These are phyloP conservation scores for Gila robusta DNA, from an alignment of 2,797 vertebrate genomes.

Conservation along the genomic window DNA sequence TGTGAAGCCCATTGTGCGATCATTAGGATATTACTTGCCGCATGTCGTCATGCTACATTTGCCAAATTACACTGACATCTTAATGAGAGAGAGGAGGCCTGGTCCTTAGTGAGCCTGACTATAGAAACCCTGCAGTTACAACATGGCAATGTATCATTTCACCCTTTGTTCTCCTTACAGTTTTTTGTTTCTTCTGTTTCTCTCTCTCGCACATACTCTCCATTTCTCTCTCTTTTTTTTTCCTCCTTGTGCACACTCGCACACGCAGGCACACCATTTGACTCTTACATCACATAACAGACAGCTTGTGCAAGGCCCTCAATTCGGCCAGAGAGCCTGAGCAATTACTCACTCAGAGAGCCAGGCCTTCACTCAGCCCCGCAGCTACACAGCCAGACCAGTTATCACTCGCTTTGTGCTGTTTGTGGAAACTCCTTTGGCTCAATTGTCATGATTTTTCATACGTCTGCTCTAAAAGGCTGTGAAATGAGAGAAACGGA, in stretches of 20 bases:
- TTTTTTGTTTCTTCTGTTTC: background rate
- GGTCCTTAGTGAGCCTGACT: conserved; percentile 6
- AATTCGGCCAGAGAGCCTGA: conserved; percentile 42
- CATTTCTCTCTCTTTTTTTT: conserved; percentile 1
- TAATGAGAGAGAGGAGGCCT: conserved; percentile 50
- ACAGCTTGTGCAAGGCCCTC: conserved; percentile 53
- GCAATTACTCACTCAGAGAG: conserved; percentile 55
- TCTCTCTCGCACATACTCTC: background rate
- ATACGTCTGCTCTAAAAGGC: conserved; percentile 37
- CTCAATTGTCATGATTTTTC: conserved; percentile 45
- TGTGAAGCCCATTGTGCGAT: conserved; percentile 46
- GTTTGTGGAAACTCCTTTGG: conserved; percentile 47
- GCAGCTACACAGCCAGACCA: conserved; percentile 43
- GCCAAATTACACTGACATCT: conserved; percentile 60
- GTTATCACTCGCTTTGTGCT: conserved; percentile 53
- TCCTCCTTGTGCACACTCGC: background rate
- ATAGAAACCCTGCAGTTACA: conserved; percentile 39
- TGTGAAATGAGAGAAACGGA: conserved; percentile 30
- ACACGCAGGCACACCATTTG: conserved; percentile 31
- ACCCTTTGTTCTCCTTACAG: conserved; percentile 24
- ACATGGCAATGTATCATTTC: conserved; percentile 43
- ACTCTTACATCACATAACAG: conserved; percentile 52
- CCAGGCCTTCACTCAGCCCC: conserved; percentile 37
- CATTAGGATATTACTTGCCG: conserved; percentile 58
- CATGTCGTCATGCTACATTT: conserved; percentile 56